Percentiles rank a stretch among this genome's conserved stretches.
Conservation (phyloP, 1,140 invertebrate genomes). For the Chionoecetes opilio region DNA sequence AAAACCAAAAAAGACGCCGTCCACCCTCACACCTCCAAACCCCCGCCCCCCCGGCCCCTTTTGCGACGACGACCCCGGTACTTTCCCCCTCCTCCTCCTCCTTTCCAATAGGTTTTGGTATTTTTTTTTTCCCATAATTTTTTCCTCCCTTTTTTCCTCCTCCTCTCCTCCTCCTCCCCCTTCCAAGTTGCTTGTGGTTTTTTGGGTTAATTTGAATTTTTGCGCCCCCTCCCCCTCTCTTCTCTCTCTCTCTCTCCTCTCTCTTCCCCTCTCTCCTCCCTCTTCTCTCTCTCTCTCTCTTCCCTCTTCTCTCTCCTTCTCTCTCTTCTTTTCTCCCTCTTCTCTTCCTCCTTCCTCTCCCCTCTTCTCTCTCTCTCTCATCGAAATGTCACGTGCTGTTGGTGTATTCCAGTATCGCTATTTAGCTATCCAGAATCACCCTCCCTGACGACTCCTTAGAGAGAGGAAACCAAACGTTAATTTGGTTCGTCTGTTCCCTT, state of each 20-base stretch:
- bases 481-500: not conserved
- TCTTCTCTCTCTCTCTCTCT: constrained; percentile 35
- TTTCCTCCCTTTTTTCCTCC: not conserved
- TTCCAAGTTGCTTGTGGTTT: not conserved
- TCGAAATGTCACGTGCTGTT: too few species aligned
- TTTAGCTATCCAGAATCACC: too few species aligned
- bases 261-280: not conserved
- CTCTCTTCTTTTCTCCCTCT: not conserved
- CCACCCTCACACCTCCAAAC: constrained; percentile 59
- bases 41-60: constrained; percentile 53
- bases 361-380: not conserved
- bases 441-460: too few species aligned
- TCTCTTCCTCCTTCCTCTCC: too few species aligned
- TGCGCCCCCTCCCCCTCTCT: not conserved
- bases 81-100: not conserved
- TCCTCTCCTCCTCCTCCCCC: not conserved
- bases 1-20: constrained; percentile 69
- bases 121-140: too few species aligned
- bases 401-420: too few species aligned
- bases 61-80: constrained; percentile 69
- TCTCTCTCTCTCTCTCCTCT: constrained; percentile 41
- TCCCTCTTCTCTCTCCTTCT: not conserved
- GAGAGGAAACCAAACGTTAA: too few species aligned
- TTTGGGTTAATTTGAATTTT: not conserved
- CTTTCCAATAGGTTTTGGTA: not conserved